Evolutionary conservation across 2,888 invertebrate genomes (phyloP).

Genomic region (Drosophila limbata): DNA sequence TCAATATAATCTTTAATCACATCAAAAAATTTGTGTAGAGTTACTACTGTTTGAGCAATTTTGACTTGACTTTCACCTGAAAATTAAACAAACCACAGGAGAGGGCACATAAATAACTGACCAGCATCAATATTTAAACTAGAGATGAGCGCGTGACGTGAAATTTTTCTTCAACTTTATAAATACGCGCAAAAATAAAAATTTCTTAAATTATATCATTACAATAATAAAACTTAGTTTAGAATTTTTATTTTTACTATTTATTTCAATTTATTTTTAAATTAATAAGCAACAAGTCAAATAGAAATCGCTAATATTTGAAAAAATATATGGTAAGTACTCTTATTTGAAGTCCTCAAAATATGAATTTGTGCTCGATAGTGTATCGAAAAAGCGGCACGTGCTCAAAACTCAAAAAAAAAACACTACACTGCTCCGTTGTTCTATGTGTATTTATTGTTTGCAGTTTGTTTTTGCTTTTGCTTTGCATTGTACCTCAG

Average conservation of each 20-base stretch:
- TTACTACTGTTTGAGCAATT: background rate
- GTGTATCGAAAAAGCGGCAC: background rate
- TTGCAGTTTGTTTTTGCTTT: slow-evolving; percentile 16
- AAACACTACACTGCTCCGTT: background rate
- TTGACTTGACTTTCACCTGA: background rate
- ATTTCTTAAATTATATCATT: no score
- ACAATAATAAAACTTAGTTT: no score
- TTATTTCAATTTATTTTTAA: no score
- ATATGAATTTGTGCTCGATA: background rate
- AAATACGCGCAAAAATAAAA: no score
- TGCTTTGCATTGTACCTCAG: slow-evolving; percentile 36
- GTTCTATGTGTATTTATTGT: slow-evolving; percentile 13
- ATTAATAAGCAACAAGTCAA: no score
- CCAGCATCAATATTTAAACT: background rate
- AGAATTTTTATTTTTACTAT: no score
- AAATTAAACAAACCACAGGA: background rate
- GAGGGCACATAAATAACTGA: background rate
- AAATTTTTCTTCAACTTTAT: background rate
- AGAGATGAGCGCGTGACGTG: background rate
- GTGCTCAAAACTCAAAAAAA: background rate
- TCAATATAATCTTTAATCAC: no score
- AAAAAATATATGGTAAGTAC: no score
- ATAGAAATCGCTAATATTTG: no score
- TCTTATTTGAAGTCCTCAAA: no score
- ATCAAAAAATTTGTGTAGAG: no score